phyloP scores from a whole-genome alignment of 2,888 invertebrate genomes.

The Drosophila anomelani region DNA sequence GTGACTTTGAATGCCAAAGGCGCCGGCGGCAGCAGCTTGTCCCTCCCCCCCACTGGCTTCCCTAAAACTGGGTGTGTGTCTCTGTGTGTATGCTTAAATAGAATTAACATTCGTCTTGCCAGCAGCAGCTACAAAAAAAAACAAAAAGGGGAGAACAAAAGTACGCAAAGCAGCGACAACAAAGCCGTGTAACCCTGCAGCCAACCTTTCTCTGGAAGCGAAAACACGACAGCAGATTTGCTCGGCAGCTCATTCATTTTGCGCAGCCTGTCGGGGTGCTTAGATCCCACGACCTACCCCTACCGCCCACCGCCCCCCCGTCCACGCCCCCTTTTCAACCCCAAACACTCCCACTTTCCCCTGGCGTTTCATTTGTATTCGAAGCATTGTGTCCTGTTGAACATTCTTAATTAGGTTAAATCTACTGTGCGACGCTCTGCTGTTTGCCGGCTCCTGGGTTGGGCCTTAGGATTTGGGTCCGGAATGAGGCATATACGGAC shows the following conservation, averaged over 20 bases:
- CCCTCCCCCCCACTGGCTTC: not conserved
- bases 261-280: conserved; percentile 65
- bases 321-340: not conserved
- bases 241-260: conserved; percentile 79
- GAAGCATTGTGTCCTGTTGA: conserved; percentile 82
- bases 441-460: conserved; percentile 47
- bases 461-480: conserved; percentile 42
- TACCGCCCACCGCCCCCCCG: not conserved
- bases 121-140: conserved; percentile 47
- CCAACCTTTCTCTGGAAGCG: conserved; percentile 67
- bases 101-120: conserved; percentile 78
- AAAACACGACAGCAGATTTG: conserved; percentile 76
- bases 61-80: conserved; percentile 26
- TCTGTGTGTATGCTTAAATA: conserved; percentile 65
- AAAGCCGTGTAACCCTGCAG: conserved; percentile 57
- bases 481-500: conserved; percentile 8
- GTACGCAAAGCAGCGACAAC: conserved; percentile 27
- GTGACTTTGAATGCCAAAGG: conserved; percentile 73
- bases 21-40: conserved; percentile 43
- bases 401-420: conserved; percentile 84
- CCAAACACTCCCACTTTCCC: conserved; percentile 23
- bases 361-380: conserved; percentile 81
- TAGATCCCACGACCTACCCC: conserved; percentile 36
- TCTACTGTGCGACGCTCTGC: conserved; percentile 74
- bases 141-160: conserved; percentile 23